A percentile compares a stretch with the other conserved stretches of the same genome.
phyloP scores from a whole-genome alignment of 2,888 invertebrate genomes.

The Augiades crinisus region DNA sequence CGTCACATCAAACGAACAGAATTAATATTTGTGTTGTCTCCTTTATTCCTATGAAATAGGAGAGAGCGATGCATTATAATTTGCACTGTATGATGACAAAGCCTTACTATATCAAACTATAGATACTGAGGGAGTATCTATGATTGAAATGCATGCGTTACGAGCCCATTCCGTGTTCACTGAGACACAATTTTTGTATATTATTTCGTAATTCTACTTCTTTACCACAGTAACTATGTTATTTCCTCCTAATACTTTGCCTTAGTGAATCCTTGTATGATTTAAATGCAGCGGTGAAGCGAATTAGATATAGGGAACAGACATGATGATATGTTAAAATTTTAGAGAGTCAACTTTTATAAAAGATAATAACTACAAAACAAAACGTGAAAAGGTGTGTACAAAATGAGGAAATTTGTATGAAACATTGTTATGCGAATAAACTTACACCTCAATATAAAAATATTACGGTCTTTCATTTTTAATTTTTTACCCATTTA shows the following conservation, averaged over 20 bases:
- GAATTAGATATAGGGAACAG: constrained; percentile 79
- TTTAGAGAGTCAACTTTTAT: constrained; percentile 81
- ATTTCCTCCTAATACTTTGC: constrained; percentile 70
- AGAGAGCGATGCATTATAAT: no score
- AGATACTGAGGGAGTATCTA: no score
- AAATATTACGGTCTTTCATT: constrained; percentile 74
- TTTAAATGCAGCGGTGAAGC: constrained; percentile 75
- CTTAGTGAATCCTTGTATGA: constrained; percentile 68
- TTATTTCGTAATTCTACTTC: constrained; percentile 63
- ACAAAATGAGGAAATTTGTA: constrained; percentile 81
- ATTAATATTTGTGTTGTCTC: no score
- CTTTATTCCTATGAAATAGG: no score
- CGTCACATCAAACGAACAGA: no score
- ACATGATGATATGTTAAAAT: constrained; percentile 79
- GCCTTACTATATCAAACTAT: no score
- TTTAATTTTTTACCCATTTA: constrained; percentile 28
- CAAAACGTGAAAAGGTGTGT: constrained; percentile 78
- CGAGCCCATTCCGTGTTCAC: constrained; percentile 72
- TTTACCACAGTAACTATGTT: constrained; percentile 57
- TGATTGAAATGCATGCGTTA: no score
- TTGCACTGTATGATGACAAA: no score
- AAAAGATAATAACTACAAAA: constrained; percentile 76
- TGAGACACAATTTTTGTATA: constrained; percentile 66
- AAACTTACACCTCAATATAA: constrained; percentile 82
- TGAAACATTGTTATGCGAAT: constrained; percentile 82